Evolutionary conservation across 92 coral and sea anemone species (phyloP).

Genomic region (Zoanthus sansibaricus): DNA sequence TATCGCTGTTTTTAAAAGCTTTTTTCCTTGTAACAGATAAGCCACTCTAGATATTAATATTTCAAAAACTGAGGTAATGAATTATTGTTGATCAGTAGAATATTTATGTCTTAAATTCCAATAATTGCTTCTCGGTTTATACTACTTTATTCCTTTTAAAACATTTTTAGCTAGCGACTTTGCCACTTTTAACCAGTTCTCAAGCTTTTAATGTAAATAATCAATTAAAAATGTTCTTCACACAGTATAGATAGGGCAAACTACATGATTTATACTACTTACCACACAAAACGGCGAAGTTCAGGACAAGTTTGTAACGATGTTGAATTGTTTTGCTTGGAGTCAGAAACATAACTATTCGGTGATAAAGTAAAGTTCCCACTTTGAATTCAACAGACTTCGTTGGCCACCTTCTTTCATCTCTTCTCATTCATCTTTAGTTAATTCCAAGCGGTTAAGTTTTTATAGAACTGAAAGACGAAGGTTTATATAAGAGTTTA

Average conservation of each 20-base stretch:
- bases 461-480: background rate
- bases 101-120: background rate
- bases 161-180: background rate
- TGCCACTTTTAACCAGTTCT: background rate
- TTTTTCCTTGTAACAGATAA: background rate
- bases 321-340: slow-evolving; percentile 16
- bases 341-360: slow-evolving; percentile 33
- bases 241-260: too few species aligned
- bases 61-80: background rate
- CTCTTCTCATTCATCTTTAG: background rate
- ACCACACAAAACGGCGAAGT: slow-evolving; percentile 24
- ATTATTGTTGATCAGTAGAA: background rate
- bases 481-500: too few species aligned
- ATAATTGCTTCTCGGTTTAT: background rate
- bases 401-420: background rate
- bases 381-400: background rate
- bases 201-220: background rate
- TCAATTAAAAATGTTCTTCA: too few species aligned
- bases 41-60: background rate
- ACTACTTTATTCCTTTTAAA: background rate
- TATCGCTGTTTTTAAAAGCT: background rate
- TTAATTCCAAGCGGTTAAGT: background rate
- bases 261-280: background rate
- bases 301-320: slow-evolving; percentile 11
- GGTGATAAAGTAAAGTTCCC: background rate